These are phyloP conservation scores for Drosophila tsacasi DNA, from an alignment of 1,140 invertebrate species.

Conservation along the genomic window DNA sequence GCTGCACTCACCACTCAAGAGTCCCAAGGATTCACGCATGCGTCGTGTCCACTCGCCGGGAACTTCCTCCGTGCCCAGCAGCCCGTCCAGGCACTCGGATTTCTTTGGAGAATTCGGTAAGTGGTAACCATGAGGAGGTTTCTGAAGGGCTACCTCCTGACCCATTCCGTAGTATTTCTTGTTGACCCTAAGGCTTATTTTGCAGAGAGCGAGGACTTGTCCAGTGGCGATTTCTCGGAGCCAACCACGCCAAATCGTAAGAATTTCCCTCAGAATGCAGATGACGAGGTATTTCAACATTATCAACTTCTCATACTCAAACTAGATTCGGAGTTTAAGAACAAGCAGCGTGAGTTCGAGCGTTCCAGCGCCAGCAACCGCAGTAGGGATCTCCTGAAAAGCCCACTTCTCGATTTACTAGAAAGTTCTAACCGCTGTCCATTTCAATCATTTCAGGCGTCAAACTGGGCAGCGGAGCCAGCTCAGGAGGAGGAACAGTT, in stretches of 20 bases:
- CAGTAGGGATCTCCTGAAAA: constrained; percentile 47
- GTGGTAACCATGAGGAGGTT: constrained; percentile 13
- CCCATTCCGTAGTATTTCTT: background rate
- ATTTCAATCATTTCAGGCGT: constrained; percentile 28
- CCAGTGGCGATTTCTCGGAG: constrained; percentile 83
- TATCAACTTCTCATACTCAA: constrained; percentile 89
- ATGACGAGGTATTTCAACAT: constrained; percentile 87
- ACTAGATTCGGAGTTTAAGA: constrained; percentile 90
- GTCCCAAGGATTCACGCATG: constrained; percentile 76
- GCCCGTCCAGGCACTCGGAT: constrained; percentile 88
- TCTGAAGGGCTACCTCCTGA: background rate
- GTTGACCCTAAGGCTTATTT: background rate
- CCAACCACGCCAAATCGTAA: constrained; percentile 79
- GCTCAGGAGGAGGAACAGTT: constrained; percentile 58
- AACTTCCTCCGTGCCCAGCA: constrained; percentile 88
- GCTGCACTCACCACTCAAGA: constrained; percentile 72
- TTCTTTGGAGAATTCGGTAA: constrained; percentile 86
- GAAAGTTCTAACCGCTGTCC: background rate
- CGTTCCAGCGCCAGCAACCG: constrained; percentile 60
- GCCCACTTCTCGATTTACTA: background rate
- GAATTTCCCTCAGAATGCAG: constrained; percentile 77
- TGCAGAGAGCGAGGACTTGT: constrained; percentile 83
- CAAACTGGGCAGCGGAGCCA: constrained; percentile 55
- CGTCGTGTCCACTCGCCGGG: constrained; percentile 69
- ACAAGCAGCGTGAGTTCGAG: constrained; percentile 91